Conservation (phyloP, 2,113 vertebrate genomes). For the Ardeotis arabs region DNA sequence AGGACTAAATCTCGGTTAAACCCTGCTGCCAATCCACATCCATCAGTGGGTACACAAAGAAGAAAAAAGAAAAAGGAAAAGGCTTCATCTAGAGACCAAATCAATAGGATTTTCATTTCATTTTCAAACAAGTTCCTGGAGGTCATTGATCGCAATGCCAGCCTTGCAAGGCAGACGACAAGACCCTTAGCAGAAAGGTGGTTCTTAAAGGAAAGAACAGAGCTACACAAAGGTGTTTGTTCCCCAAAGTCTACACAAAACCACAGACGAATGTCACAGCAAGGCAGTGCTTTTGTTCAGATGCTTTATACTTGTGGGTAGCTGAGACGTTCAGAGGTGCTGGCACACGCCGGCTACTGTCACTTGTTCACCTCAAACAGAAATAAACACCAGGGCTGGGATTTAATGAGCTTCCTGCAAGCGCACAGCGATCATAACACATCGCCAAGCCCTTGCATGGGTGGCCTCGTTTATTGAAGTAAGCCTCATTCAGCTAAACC, state of each 20-base stretch:
- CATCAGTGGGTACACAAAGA: not conserved
- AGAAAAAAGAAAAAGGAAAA: not conserved
- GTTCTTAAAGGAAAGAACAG: not conserved
- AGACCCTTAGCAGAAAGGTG: not conserved
- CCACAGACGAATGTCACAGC: not conserved
- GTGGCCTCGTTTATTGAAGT: too few species aligned
- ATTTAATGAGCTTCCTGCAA: not conserved
- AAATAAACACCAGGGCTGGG: not conserved
- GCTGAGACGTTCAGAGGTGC: not conserved
- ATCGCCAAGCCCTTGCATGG: not conserved
- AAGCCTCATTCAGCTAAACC: not conserved
- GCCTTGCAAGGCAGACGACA: not conserved
- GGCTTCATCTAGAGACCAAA: not conserved
- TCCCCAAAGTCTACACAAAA: not conserved
- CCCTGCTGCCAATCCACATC: not conserved
- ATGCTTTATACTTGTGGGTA: not conserved
- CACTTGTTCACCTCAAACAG: not conserved
- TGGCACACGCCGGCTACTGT: not conserved
- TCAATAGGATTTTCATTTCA: slow-evolving; percentile 42
- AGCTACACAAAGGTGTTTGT: not conserved
- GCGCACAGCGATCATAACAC: not conserved
- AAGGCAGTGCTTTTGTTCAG: not conserved
- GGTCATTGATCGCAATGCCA: not conserved
- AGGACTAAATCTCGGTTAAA: not conserved
- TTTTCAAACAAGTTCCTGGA: slow-evolving; percentile 25